Percentiles rank a stretch among this genome's conserved stretches.
Conservation (phyloP, 2,113 vertebrate species). For the Bufo gargarizans region DNA sequence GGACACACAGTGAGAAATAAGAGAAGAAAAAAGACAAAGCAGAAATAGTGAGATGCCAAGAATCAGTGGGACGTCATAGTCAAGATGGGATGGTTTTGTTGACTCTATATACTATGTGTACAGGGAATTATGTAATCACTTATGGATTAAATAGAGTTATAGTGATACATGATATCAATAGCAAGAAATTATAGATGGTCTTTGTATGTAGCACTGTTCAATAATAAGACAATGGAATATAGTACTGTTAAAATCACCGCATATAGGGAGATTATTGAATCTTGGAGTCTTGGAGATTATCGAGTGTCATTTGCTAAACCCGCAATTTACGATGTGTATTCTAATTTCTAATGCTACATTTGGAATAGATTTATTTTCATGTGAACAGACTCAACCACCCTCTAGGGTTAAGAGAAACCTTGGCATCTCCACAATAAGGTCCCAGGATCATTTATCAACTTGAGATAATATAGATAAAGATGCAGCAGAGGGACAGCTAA, state of each 20-base stretch:
- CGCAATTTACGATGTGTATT: not conserved
- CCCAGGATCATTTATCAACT: slow-evolving; percentile 7
- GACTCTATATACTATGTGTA: slow-evolving; percentile 13
- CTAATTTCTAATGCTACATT: not conserved
- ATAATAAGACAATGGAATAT: not conserved
- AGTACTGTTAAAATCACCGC: not conserved
- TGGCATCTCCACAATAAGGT: slow-evolving; percentile 23
- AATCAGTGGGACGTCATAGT: slow-evolving; percentile 29
- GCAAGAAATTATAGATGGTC: not conserved
- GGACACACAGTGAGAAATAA: slow-evolving; percentile 26
- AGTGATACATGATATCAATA: not conserved
- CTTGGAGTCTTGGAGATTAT: not conserved
- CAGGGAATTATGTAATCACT: not conserved
- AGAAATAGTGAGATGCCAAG: slow-evolving; percentile 48
- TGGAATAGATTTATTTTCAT: not conserved
- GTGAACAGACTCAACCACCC: not conserved
- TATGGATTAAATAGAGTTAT: not conserved
- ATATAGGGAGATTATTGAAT: not conserved
- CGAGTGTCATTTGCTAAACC: not conserved
- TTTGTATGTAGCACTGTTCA: not conserved
- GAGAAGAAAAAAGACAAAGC: not conserved
- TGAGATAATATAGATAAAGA: not conserved
- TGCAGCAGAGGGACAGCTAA: slow-evolving; percentile 20
- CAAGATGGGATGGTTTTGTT: slow-evolving; percentile 1
- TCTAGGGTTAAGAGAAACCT: not conserved